Evolutionary conservation across 2,888 invertebrate genomes (phyloP).

Genomic region (Catocala nupta): DNA sequence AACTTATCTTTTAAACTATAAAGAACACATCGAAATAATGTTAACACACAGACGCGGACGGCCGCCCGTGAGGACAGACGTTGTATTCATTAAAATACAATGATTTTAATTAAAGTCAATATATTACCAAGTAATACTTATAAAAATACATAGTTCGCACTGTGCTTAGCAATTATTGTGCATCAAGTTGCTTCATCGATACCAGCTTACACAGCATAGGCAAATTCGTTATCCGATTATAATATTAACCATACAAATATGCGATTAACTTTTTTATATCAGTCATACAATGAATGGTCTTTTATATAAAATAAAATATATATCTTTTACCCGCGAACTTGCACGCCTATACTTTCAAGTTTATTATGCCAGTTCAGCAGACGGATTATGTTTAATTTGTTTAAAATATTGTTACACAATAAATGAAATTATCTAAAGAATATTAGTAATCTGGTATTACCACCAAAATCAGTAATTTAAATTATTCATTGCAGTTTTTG

Average conservation of each 20-base stretch:
- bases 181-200: conserved; percentile 58
- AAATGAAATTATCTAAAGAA: conserved; percentile 14
- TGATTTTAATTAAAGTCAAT: conserved; percentile 42
- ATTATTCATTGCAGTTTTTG: conserved; percentile 10
- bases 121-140: conserved; percentile 53
- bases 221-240: conserved; percentile 38
- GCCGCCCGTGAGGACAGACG: conserved; percentile 53
- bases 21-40: conserved; percentile 55
- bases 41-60: conserved; percentile 54
- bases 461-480: conserved; percentile 11
- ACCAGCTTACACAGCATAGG: conserved; percentile 50
- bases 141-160: conserved; percentile 64
- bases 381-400: conserved; percentile 24
- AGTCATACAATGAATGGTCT: conserved; percentile 35
- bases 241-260: conserved; percentile 31
- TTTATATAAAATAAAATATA: conserved; percentile 22
- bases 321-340: conserved; percentile 18
- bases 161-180: conserved; percentile 72
- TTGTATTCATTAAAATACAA: conserved; percentile 37
- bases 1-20: conserved; percentile 43
- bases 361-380: conserved; percentile 25
- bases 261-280: conserved; percentile 31
- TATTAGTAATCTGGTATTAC: background rate
- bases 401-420: conserved; percentile 18
- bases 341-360: conserved; percentile 17